Evolutionary conservation across 2,888 invertebrate species (phyloP).

Genomic region (Carpatolechia fugitivella): DNA sequence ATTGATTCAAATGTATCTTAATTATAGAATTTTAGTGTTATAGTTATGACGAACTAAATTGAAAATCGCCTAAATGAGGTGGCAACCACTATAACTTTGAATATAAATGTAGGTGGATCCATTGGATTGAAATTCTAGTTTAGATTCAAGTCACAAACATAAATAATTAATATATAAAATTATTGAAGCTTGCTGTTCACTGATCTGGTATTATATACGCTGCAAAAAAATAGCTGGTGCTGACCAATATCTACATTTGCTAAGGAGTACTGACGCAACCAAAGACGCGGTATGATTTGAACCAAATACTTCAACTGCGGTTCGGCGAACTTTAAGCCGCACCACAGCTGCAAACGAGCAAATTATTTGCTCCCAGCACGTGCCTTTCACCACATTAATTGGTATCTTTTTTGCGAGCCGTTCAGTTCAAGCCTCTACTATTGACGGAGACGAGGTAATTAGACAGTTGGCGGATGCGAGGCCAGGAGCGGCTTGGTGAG

Average conservation of each 20-base stretch:
- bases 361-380: constrained; percentile 7
- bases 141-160: no score
- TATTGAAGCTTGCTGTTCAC: no score
- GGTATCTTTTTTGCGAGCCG: constrained; percentile 2
- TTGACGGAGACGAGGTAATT: background rate
- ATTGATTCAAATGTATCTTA: constrained; percentile 16
- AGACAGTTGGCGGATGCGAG: background rate
- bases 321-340: constrained; percentile 1
- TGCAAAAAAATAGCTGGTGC: no score
- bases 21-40: constrained; percentile 7
- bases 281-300: background rate
- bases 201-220: no score
- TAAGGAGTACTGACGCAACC: background rate
- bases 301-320: background rate
- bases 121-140: no score
- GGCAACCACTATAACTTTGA: background rate
- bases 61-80: background rate
- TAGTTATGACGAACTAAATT: background rate
- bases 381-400: constrained; percentile 8
- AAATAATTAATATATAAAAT: no score
- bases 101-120: no score
- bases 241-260: background rate
- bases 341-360: no score
- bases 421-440: background rate
- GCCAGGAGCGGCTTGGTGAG: background rate